Base-by-base conservation (phyloP, 2,888 invertebrate species). In the Leucoma salicis region DNA sequence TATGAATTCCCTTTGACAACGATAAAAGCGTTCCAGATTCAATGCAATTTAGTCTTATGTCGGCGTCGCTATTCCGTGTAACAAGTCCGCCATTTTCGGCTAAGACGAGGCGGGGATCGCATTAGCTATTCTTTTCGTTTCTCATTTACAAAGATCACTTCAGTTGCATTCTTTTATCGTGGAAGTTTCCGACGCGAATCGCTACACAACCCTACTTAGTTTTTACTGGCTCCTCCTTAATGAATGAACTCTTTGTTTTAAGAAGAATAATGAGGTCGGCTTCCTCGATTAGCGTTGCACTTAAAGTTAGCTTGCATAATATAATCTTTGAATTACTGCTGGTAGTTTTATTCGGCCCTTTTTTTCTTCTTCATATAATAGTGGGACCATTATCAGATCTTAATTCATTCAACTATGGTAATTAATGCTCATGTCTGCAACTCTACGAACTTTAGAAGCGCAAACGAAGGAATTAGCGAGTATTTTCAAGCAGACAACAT, bases 181-280 rank as follows among this genome's bases (percentile, higher is more conserved):
- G 52, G 55, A 56, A 57, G 53, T 61, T 54, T 39, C 44, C 53
- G 46, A 55, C 54, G 57, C 51, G 57, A 60, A 60, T 57, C 57
- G 56, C 58, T 56, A 48, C 56, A 49, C 57, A 56, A 63, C 55
- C 59, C 61, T 57, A 57, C 63, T 65, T 59, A 49, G 51, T 61
- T 63, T 66, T 61, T 63, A 59, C 58, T 54, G 54, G 34, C 33
- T 53, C 66, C 63, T 66, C 67, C 72, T 60, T 61, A 62, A 65
- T 66, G 58, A 60, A 62, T 53, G 62, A 63, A 63, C 56, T 64
- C 63, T 68, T 70, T 70, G 68, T 68, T 69, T 63, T 58, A 52
- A 57, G 40, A 5, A 56, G 49, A 41, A 45, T n/a, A n/a, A 46
- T 51, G 44, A 58, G 48, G 50, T 48, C 40, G 42, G 47, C 47